Percentiles rank a stretch among this genome's conserved stretches.
phyloP scores from a whole-genome alignment of 2,888 invertebrate genomes.

The Caenorhabditis parvicauda region DNA sequence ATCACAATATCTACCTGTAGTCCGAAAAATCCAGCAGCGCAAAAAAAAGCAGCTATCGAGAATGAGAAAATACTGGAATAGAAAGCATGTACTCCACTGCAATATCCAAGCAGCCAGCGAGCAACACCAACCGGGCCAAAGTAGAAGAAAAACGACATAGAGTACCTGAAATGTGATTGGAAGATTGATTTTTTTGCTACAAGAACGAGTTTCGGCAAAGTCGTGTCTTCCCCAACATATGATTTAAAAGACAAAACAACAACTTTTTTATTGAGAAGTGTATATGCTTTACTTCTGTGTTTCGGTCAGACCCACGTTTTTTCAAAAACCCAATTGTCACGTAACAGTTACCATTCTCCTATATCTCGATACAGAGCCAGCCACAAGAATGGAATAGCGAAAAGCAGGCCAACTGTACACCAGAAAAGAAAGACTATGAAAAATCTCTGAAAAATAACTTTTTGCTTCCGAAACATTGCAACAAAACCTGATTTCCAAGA shows the following conservation, averaged over 20 bases:
- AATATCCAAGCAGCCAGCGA: constrained; percentile 41
- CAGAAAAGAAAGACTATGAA: constrained; percentile 64
- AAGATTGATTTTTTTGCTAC: no score
- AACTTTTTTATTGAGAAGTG: no score
- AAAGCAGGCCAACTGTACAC: constrained; percentile 47
- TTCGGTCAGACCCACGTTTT: not conserved
- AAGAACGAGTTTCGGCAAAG: no score
- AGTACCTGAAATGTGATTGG: constrained; percentile 28
- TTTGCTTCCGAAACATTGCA: no score
- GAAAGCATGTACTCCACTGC: constrained; percentile 11
- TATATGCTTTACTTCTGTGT: not conserved
- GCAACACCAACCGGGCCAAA: constrained; percentile 53
- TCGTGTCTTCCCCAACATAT: no score
- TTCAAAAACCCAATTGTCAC: not conserved
- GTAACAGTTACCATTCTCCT: constrained; percentile 31
- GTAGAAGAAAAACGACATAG: constrained; percentile 51
- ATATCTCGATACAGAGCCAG: constrained; percentile 41
- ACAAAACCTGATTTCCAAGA: constrained; percentile 64
- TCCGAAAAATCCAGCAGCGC: constrained; percentile 49
- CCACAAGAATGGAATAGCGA: constrained; percentile 39
- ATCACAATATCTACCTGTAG: constrained; percentile 38
- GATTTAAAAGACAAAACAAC: no score
- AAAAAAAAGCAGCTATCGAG: constrained; percentile 40
- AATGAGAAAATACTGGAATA: constrained; percentile 45
- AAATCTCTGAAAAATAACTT: constrained; percentile 63